Evolutionary conservation across 1,140 invertebrate species (phyloP).

Genomic region (Chelonus insularis): DNA sequence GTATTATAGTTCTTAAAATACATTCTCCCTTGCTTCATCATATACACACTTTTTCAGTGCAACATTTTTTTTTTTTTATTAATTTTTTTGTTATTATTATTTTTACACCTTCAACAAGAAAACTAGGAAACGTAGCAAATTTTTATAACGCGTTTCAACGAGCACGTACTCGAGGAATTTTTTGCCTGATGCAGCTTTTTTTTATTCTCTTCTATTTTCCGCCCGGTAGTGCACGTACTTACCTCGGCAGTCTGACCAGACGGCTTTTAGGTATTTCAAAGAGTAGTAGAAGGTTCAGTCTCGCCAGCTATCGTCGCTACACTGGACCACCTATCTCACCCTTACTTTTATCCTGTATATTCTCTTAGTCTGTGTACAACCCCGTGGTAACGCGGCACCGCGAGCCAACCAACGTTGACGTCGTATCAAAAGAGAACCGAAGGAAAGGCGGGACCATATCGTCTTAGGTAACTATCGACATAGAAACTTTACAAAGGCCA

Average conservation of each 20-base stretch:
- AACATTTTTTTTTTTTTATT: constrained; percentile 4
- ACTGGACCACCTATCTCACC: constrained; percentile 2
- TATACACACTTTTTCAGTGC: not conserved
- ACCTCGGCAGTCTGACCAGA: constrained; percentile 35
- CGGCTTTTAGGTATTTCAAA: constrained; percentile 52
- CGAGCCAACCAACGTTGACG: constrained; percentile 6
- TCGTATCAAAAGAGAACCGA: not conserved
- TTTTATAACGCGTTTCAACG: constrained; percentile 23
- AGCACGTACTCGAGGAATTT: constrained; percentile 18
- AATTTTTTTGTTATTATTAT: constrained; percentile 5
- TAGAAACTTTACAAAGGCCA: constrained; percentile 35
- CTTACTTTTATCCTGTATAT: not conserved
- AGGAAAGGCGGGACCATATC: not conserved
- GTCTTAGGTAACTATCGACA: constrained; percentile 40
- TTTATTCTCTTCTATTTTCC: constrained; percentile 31
- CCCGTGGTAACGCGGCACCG: not conserved
- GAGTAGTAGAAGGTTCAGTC: not conserved
- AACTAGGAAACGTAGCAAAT: constrained; percentile 17
- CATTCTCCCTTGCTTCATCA: constrained; percentile 10
- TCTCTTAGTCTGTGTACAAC: not conserved
- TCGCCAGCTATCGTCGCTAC: constrained; percentile 7
- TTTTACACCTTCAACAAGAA: not conserved
- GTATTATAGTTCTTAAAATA: constrained; percentile 14
- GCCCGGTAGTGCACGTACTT: constrained; percentile 17
- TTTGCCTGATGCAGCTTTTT: constrained; percentile 12